Percentiles rank a stretch among this genome's conserved stretches.
Evolutionary conservation across 2,888 invertebrate species (phyloP).

Genomic region (Oscheius sp.): DNA sequence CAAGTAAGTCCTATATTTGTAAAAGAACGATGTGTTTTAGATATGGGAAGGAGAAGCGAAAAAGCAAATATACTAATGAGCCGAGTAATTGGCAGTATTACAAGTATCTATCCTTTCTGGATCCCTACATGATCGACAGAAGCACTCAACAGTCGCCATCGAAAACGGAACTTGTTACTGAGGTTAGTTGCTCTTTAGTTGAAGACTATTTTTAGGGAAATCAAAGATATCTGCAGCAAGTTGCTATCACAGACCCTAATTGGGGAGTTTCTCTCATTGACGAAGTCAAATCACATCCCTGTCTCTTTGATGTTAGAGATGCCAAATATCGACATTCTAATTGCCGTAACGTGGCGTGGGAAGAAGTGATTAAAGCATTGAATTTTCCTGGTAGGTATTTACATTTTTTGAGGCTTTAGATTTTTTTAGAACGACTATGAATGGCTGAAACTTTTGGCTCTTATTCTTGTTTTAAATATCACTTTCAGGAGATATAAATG

Average conservation of each 20-base stretch:
- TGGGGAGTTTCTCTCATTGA: slow-evolving; percentile 47
- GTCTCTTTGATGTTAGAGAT: slow-evolving; percentile 59
- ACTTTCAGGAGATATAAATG: slow-evolving; percentile 48
- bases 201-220: too few relatives aligned
- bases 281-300: slow-evolving; percentile 54
- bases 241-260: slow-evolving; percentile 51
- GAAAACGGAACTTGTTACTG: slow-evolving; percentile 45
- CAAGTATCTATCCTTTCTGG: slow-evolving; percentile 63
- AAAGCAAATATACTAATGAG: slow-evolving; percentile 55
- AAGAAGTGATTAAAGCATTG: slow-evolving; percentile 50
- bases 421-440: background rate
- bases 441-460: background rate
- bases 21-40: slow-evolving; percentile 21
- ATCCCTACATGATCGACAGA: slow-evolving; percentile 66
- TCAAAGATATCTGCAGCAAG: slow-evolving; percentile 30
- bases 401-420: too few relatives aligned
- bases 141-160: slow-evolving; percentile 50
- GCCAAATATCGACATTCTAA: slow-evolving; percentile 60
- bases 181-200: slow-evolving; percentile 28
- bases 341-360: slow-evolving; percentile 58
- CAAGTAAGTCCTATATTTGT: slow-evolving; percentile 48
- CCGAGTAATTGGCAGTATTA: slow-evolving; percentile 63
- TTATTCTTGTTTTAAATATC: background rate
- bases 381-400: slow-evolving; percentile 55
- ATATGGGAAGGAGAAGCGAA: slow-evolving; percentile 65